phyloP scores from a whole-genome alignment of 23 tunicate species.

The Halocynthia aurantium region DNA sequence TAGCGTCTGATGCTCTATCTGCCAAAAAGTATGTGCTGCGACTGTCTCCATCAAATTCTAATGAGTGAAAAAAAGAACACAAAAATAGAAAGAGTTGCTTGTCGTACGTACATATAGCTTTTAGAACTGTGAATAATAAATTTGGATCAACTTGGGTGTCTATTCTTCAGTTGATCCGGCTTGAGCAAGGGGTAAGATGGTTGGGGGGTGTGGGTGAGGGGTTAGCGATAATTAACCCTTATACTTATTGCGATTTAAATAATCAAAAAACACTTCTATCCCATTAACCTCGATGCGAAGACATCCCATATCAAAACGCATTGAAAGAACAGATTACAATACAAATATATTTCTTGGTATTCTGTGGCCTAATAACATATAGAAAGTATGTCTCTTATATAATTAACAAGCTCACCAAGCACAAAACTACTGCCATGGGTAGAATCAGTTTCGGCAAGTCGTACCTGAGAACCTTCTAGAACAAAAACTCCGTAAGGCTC shows the following conservation, averaged over 20 bases:
- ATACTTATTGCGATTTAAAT: too few relatives aligned
- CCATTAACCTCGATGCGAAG: too few relatives aligned
- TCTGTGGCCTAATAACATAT: too few relatives aligned
- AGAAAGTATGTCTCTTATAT: too few relatives aligned
- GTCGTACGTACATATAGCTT: neutral
- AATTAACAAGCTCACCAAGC: constrained; percentile 29
- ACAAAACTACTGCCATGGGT: constrained; percentile 39
- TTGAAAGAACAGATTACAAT: too few relatives aligned
- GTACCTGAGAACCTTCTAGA: constrained; percentile 53
- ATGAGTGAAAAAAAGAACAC: neutral
- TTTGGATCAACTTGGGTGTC: neutral
- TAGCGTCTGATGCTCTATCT: constrained; percentile 34
- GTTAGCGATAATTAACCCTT: too few relatives aligned
- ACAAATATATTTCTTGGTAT: too few relatives aligned
- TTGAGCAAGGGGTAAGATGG: too few relatives aligned
- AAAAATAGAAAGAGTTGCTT: neutral
- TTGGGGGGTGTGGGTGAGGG: too few relatives aligned
- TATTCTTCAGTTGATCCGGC: neutral
- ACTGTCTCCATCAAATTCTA: constrained; percentile 72
- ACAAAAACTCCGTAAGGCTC: constrained; percentile 79
- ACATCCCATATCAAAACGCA: too few relatives aligned
- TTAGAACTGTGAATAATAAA: too few relatives aligned
- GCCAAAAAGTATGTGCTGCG: constrained; percentile 72
- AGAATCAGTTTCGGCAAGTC: constrained; percentile 23
- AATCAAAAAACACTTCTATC: too few relatives aligned